Conservation (phyloP, 2,888 invertebrate species). For the Ceraclea dissimilis region DNA sequence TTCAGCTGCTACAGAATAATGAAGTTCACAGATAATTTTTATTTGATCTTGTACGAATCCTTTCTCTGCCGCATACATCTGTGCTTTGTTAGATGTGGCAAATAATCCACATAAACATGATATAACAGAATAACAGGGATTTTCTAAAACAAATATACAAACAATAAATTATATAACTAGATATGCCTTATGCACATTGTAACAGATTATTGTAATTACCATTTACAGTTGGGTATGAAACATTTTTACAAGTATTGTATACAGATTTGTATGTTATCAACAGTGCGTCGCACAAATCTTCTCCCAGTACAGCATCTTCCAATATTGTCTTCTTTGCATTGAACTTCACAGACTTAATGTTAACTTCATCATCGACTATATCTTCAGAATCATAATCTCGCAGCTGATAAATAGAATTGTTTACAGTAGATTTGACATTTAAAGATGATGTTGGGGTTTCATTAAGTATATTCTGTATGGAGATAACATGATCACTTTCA, state of each 20-base stretch:
- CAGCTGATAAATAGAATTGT: neutral
- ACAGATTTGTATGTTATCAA: conserved; percentile 14
- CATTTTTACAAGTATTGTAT: conserved; percentile 9
- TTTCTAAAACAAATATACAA: too few species aligned
- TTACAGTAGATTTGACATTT: neutral
- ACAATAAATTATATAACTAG: neutral
- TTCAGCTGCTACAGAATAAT: conserved; percentile 12
- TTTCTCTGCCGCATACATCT: conserved; percentile 13
- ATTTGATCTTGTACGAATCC: conserved; percentile 19
- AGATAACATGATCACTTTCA: conserved; percentile 5
- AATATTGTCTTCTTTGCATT: conserved; percentile 3
- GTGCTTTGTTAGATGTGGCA: conserved; percentile 17
- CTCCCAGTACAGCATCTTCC: conserved; percentile 12
- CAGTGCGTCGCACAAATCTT: conserved; percentile 15
- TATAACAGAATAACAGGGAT: conserved; percentile 12
- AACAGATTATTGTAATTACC: neutral
- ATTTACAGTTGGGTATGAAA: neutral
- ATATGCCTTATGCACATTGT: too few species aligned
- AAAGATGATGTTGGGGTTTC: conserved; percentile 6
- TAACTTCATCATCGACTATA: neutral
- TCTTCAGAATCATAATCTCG: neutral
- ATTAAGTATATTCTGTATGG: conserved; percentile 10
- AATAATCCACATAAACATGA: conserved; percentile 19
- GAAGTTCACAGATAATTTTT: conserved; percentile 16
- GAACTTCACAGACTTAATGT: neutral